These are phyloP conservation scores for Drosophila peninsularis DNA, from an alignment of 2,888 invertebrate genomes.

Conservation along the genomic window DNA sequence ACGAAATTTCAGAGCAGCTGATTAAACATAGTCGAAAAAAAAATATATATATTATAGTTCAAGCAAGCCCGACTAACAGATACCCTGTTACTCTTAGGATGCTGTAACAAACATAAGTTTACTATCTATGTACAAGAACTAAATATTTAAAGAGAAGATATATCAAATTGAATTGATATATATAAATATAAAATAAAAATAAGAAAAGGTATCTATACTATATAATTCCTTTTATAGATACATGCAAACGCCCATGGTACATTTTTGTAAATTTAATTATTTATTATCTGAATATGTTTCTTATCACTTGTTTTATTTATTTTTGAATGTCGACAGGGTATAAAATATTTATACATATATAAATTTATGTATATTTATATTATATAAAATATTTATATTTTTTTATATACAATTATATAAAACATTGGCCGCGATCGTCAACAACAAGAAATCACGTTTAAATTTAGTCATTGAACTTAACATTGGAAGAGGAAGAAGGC, in stretches of 20 bases:
- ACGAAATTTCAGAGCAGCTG: conserved; percentile 40
- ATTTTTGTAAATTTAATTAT: too few relatives aligned
- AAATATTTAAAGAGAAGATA: too few relatives aligned
- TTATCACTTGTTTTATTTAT: not conserved
- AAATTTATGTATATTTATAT: not conserved
- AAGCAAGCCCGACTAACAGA: not conserved
- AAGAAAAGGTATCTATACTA: not conserved
- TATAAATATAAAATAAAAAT: not conserved
- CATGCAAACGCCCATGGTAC: too few relatives aligned
- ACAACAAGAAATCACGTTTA: conserved; percentile 42
- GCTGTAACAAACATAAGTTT: not conserved
- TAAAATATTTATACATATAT: not conserved
- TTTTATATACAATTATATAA: not conserved
- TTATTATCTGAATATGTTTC: too few relatives aligned
- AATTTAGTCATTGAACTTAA: conserved; percentile 75
- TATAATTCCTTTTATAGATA: too few relatives aligned
- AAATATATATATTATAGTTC: not conserved
- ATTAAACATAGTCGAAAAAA: conserved; percentile 54
- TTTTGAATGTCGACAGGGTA: not conserved
- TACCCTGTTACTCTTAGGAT: not conserved
- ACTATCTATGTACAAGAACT: not conserved
- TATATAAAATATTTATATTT: not conserved
- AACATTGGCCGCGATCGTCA: conserved; percentile 22
- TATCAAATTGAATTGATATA: too few relatives aligned
- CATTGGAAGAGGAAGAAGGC: conserved; percentile 35